phyloP scores from a whole-genome alignment of 2,113 vertebrate species.

The Melanostigma gelatinosum region DNA sequence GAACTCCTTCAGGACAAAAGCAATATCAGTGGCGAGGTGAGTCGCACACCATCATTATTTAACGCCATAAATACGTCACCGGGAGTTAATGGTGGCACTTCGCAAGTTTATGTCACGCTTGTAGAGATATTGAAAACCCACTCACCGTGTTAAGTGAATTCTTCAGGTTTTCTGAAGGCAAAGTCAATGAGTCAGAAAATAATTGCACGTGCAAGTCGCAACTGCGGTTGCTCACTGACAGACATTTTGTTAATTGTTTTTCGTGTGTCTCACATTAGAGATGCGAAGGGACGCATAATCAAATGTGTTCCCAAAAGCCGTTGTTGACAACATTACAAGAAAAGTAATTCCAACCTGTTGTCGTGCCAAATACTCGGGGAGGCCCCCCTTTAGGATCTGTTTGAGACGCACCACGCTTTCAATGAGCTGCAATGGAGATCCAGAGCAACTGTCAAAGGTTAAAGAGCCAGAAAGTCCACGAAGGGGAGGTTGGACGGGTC shows the following conservation, averaged over 20 bases:
- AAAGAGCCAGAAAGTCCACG: no score
- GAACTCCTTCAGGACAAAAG: conserved; percentile 37
- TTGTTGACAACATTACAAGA: neutral
- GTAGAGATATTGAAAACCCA: neutral
- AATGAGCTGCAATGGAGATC: no score
- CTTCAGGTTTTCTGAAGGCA: neutral
- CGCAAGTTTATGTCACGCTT: conserved; percentile 6
- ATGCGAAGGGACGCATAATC: neutral
- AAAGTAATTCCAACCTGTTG: neutral
- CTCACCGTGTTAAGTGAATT: neutral
- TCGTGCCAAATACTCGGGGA: no score
- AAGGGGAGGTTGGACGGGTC: no score
- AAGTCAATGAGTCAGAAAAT: neutral
- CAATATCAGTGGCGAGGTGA: neutral
- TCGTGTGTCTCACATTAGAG: neutral
- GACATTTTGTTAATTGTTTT: neutral
- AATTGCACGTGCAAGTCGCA: neutral
- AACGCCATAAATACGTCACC: conserved; percentile 8
- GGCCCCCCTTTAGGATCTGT: no score
- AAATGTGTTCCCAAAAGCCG: conserved; percentile 10
- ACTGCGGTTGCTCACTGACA: neutral
- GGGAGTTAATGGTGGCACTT: neutral
- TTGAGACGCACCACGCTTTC: no score
- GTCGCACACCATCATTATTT: neutral
- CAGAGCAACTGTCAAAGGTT: no score